Percentiles rank a stretch among this genome's conserved stretches.
These are phyloP conservation scores for Microtus pennsylvanicus DNA, from an alignment of 2,113 vertebrate species.

Conservation along the genomic window DNA sequence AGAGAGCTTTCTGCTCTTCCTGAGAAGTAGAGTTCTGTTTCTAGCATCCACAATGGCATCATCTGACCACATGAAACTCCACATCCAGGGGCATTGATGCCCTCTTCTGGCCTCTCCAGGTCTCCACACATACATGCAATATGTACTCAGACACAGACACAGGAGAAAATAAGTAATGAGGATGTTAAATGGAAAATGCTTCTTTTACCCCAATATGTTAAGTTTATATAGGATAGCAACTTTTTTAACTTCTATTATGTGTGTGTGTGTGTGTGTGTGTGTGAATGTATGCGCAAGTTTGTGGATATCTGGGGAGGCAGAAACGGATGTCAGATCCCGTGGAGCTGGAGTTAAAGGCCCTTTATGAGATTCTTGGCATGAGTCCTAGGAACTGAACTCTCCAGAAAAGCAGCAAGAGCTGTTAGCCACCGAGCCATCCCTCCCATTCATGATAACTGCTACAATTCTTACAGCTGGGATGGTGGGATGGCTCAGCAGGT, in stretches of 20 bases:
- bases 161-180: not conserved
- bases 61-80: not conserved
- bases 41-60: not conserved
- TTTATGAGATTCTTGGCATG: not conserved
- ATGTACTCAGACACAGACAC: no score
- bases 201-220: not conserved
- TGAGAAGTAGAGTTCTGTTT: not conserved
- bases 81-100: not conserved
- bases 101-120: not conserved
- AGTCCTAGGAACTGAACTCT: not conserved
- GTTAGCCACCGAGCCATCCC: not conserved
- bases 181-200: not conserved
- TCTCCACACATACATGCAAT: not conserved
- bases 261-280: not conserved
- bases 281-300: not conserved
- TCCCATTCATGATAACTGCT: not conserved
- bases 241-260: not conserved
- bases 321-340: not conserved
- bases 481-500: not conserved
- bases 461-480: not conserved
- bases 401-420: not conserved
- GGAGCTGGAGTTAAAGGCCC: not conserved
- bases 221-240: not conserved
- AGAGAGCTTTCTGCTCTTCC: not conserved
- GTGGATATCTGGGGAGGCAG: no score